phyloP scores from a whole-genome alignment of 2,888 invertebrate genomes.

The Apamea monoglypha region DNA sequence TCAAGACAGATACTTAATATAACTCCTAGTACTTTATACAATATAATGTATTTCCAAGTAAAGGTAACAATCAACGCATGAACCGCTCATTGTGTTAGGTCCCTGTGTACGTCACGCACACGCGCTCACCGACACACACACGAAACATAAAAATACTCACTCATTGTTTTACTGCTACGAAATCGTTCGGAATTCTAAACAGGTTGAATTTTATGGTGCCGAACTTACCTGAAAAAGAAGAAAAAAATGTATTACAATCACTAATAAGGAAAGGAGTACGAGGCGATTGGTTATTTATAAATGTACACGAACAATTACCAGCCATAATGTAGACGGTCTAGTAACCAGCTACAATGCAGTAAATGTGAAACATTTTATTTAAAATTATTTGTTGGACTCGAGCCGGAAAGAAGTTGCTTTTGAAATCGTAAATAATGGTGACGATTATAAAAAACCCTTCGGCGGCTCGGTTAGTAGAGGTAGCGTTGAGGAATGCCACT shows the following conservation, averaged over 20 bases:
- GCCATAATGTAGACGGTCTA: constrained; percentile 45
- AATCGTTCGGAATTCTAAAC: constrained; percentile 76
- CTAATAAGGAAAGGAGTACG: constrained; percentile 71
- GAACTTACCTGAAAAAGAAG: constrained; percentile 85
- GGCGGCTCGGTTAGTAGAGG: background rate
- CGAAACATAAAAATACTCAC: constrained; percentile 64
- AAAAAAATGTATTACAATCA: constrained; percentile 78
- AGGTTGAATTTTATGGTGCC: constrained; percentile 75
- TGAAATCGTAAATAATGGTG: constrained; percentile 14
- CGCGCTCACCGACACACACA: constrained; percentile 37
- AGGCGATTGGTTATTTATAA: constrained; percentile 72
- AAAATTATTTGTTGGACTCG: constrained; percentile 32
- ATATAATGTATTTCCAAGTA: constrained; percentile 69
- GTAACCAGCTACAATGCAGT: constrained; percentile 50
- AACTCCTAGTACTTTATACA: constrained; percentile 49
- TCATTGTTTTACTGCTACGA: constrained; percentile 74
- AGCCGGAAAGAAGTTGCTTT: background rate
- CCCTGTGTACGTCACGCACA: constrained; percentile 32
- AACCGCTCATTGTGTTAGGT: constrained; percentile 62
- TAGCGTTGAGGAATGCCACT: constrained; percentile 68
- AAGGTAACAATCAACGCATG: constrained; percentile 62
- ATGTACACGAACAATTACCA: constrained; percentile 60
- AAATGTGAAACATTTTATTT: constrained; percentile 50
- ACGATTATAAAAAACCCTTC: constrained; percentile 1
- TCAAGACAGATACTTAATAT: constrained; percentile 55